Evolutionary conservation across 2,888 invertebrate genomes (phyloP), one percentile per base, ranked within the genome.

Genomic region (Crocallis elinguaria): DNA sequence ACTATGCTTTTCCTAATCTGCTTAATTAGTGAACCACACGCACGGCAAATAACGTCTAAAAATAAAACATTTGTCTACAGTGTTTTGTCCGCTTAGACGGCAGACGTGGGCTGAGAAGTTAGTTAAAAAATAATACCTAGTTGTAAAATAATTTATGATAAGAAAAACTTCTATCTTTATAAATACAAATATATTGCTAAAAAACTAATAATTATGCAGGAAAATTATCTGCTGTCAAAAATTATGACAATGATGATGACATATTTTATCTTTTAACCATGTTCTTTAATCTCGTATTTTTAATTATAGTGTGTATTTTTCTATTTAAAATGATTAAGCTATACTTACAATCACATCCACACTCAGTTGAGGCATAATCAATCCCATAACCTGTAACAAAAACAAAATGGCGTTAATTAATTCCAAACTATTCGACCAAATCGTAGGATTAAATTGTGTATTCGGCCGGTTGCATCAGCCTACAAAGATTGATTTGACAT

Each of bases 401-500:
- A 67, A 61, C 67, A 71, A 58, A 60, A 66, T 50, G 57, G 56
- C 48, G 64, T 71, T 69, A 69, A 75, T 74, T 71, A 70, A 64
- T 67, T 64, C 35, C 45, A 11, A 56, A 54, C 58, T 54, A 57
- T 37, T 46, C 53, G 50, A 60, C 62, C 62, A 64, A 66, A 73
- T 69, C 63, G 60, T 60, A 66, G 66, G 61, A 37, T 25, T 37
- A 68, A 75, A 73, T 62, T 75, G 69, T 54, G 48, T 48, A 43
- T 36, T 48, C 74, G 75, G 69, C 73, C 62, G 68, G 83, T 85
- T 90, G 90, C 90, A 90, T 88, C 88, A 85, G 86, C 87, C 82
- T 87, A 87, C 80, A 72, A 81, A 77, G 85, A 91, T 91, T 91
- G 91, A 91, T 91, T 91, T 89, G 91, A 91, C 90, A 90, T 91